These are phyloP conservation scores for Anableps anableps DNA, from an alignment of 2,797 vertebrate genomes.

Conservation along the genomic window DNA sequence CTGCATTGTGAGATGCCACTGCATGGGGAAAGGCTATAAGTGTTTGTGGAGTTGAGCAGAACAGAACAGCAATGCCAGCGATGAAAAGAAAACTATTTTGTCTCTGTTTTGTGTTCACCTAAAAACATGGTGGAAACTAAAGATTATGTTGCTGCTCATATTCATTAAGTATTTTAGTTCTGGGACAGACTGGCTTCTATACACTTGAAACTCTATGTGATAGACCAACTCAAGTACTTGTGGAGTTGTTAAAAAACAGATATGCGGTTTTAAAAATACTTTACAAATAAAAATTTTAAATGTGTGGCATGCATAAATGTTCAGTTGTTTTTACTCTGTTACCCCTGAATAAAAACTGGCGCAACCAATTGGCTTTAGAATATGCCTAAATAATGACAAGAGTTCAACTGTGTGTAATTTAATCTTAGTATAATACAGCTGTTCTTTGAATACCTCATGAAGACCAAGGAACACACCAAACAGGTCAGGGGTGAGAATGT, in stretches of 20 bases:
- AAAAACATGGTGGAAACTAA: not conserved
- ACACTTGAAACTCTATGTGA: not conserved
- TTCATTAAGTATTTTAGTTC: not conserved
- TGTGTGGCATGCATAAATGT: not conserved
- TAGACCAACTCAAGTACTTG: not conserved
- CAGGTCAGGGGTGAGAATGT: not conserved
- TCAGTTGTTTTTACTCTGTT: not conserved
- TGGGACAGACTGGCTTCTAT: no score
- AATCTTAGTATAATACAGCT: not conserved
- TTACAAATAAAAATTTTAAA: not conserved
- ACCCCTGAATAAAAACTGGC: no score
- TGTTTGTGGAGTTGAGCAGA: slow-evolving; percentile 24
- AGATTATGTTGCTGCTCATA: not conserved
- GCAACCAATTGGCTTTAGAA: not conserved
- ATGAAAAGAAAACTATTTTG: slow-evolving; percentile 2
- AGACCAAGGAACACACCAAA: not conserved
- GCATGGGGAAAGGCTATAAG: slow-evolving; percentile 13
- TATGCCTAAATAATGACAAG: not conserved
- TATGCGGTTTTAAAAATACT: not conserved
- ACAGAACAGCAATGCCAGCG: not conserved
- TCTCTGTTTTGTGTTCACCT: not conserved
- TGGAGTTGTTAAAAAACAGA: not conserved
- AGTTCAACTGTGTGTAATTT: not conserved
- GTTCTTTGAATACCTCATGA: not conserved
- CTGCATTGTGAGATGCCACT: slow-evolving; percentile 22